Evolutionary conservation across 2,113 vertebrate species (phyloP).

Genomic region (Puffinus mauretanicus): DNA sequence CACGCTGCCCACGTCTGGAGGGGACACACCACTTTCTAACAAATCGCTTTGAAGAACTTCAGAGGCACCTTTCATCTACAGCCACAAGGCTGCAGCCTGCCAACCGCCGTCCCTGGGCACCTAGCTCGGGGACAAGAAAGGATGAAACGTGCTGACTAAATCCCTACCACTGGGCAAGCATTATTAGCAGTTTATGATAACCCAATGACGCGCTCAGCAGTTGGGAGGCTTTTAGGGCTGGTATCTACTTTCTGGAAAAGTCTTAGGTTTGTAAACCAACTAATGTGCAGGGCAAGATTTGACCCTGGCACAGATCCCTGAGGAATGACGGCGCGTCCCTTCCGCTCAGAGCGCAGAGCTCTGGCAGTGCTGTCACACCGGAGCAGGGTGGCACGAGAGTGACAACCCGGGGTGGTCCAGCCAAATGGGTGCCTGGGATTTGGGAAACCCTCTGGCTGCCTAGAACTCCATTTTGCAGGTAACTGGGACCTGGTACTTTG

Average conservation of each 20-base stretch:
- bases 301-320: not conserved
- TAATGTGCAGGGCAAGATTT: not conserved
- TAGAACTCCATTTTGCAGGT: not conserved
- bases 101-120: not conserved
- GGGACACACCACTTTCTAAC: not conserved
- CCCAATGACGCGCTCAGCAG: accelerated
- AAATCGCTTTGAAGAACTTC: not conserved
- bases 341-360: not conserved
- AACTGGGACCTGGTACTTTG: not conserved
- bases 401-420: not conserved
- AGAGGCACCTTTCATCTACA: not conserved
- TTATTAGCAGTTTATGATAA: not conserved
- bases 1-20: not conserved
- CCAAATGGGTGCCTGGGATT: not conserved
- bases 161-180: not conserved
- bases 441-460: not conserved
- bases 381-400: not conserved
- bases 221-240: not conserved
- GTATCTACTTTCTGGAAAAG: not conserved
- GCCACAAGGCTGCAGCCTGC: not conserved
- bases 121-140: not conserved
- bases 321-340: accelerated
- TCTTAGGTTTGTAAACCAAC: not conserved
- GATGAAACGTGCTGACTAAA: not conserved
- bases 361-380: not conserved